phyloP scores from a whole-genome alignment of 2,113 vertebrate genomes.

The Centropus bengalensis region DNA sequence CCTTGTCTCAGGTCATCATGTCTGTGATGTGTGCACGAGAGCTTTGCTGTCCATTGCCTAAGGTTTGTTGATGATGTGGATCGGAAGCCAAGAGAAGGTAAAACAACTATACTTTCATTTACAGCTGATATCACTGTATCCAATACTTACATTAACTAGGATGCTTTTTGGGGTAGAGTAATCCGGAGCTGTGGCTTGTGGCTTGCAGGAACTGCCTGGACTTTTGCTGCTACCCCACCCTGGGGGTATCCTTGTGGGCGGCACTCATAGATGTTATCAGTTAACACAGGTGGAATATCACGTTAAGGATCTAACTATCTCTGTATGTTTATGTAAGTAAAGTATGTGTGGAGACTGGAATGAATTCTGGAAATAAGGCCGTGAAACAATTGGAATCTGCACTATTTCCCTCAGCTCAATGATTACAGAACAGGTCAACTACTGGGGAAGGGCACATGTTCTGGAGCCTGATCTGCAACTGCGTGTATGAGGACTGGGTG shows the following conservation, averaged over 20 bases:
- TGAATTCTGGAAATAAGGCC: not conserved
- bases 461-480: not conserved
- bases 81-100: not conserved
- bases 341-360: not conserved
- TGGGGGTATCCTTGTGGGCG: slow-evolving; percentile 53
- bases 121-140: not conserved
- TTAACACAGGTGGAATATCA: slow-evolving; percentile 76
- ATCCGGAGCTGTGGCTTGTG: not conserved
- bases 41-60: not conserved
- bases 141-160: not conserved
- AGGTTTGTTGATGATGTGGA: not conserved
- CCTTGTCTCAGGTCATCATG: not conserved
- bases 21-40: not conserved
- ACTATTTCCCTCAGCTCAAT: not conserved
- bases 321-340: not conserved
- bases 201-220: slow-evolving; percentile 47
- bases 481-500: not conserved
- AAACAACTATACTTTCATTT: not conserved
- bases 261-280: slow-evolving; percentile 54
- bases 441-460: not conserved
- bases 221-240: slow-evolving; percentile 51
- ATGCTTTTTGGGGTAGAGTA: slow-evolving; percentile 36
- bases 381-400: not conserved
- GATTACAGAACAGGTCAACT: not conserved
- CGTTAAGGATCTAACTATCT: slow-evolving; percentile 72